Evolutionary conservation across 2,888 invertebrate species (phyloP).

Genomic region (Dicyrtoma fusca): DNA sequence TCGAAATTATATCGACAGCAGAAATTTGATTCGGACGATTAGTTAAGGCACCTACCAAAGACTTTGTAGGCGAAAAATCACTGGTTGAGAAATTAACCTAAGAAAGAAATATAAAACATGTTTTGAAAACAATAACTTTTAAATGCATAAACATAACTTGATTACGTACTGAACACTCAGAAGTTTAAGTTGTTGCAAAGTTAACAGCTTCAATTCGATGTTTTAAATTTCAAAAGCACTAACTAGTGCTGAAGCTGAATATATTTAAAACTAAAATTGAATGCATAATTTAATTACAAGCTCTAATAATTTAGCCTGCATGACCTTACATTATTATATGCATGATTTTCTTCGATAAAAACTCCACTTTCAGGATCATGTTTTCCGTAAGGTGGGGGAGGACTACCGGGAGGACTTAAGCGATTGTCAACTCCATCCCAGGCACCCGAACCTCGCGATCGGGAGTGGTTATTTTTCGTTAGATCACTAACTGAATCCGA

Average conservation of each 20-base stretch:
- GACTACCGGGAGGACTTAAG: slow-evolving; percentile 81
- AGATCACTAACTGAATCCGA: slow-evolving; percentile 69
- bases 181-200: too few species aligned
- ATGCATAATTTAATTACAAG: too few species aligned
- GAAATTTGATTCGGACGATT: slow-evolving; percentile 41
- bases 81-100: slow-evolving; percentile 49
- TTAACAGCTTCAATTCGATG: too few species aligned
- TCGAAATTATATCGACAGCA: slow-evolving; percentile 73
- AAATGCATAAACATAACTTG: too few species aligned
- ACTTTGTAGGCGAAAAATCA: slow-evolving; percentile 51
- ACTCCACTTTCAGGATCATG: slow-evolving; percentile 43
- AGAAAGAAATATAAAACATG: slow-evolving; percentile 31
- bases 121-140: too few species aligned
- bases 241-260: too few species aligned
- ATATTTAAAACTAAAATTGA: too few species aligned
- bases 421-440: slow-evolving; percentile 61
- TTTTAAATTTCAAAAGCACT: too few species aligned
- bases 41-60: slow-evolving; percentile 44
- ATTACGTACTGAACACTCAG: too few species aligned
- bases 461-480: slow-evolving; percentile 57
- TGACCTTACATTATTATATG: slow-evolving; percentile 43
- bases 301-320: too few species aligned
- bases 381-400: slow-evolving; percentile 77
- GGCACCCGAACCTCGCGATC: slow-evolving; percentile 57
- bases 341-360: slow-evolving; percentile 40